A percentile compares a stretch with the other conserved stretches of the same genome.
Evolutionary conservation across 2,113 vertebrate genomes (phyloP).

Genomic region (Hymenochirus boettgeri): DNA sequence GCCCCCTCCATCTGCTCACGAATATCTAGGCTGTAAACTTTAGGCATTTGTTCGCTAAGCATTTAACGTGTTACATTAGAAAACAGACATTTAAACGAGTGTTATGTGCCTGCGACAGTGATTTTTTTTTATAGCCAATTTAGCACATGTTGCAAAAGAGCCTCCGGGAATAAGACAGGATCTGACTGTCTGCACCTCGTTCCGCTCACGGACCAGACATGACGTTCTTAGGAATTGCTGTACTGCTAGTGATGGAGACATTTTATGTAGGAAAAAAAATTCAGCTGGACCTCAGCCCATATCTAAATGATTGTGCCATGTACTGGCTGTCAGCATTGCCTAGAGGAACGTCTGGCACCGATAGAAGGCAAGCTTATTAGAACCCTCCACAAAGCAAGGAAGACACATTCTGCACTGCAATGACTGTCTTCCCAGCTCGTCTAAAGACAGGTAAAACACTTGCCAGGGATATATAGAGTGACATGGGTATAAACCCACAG

Average conservation of each 20-base stretch:
- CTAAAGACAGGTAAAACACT: background rate
- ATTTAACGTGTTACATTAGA: slow-evolving; percentile 2
- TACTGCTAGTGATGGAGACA: slow-evolving; percentile 21
- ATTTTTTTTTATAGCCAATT: slow-evolving; percentile 6
- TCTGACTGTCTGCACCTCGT: background rate
- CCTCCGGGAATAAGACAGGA: slow-evolving; percentile 10
- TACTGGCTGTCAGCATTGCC: slow-evolving; percentile 26
- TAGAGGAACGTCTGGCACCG: slow-evolving; percentile 9
- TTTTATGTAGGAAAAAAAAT: background rate
- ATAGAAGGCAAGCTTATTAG: slow-evolving; percentile 31
- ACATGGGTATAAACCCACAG: too few species aligned
- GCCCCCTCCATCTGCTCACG: slow-evolving; percentile 6
- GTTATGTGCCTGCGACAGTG: slow-evolving; percentile 8
- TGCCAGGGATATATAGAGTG: background rate
- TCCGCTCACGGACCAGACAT: background rate
- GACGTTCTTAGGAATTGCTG: background rate
- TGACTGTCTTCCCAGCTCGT: background rate
- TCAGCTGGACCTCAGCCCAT: slow-evolving; percentile 15
- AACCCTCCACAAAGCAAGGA: slow-evolving; percentile 7
- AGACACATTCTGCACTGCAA: slow-evolving; percentile 17
- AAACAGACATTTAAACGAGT: slow-evolving; percentile 2
- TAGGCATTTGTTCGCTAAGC: background rate
- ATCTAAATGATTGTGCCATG: slow-evolving; percentile 19
- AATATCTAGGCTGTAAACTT: background rate
- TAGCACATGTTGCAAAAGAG: slow-evolving; percentile 19